These are phyloP conservation scores for Daktulosphaira vitifoliae DNA, from an alignment of 1,140 invertebrate genomes.

Conservation along the genomic window DNA sequence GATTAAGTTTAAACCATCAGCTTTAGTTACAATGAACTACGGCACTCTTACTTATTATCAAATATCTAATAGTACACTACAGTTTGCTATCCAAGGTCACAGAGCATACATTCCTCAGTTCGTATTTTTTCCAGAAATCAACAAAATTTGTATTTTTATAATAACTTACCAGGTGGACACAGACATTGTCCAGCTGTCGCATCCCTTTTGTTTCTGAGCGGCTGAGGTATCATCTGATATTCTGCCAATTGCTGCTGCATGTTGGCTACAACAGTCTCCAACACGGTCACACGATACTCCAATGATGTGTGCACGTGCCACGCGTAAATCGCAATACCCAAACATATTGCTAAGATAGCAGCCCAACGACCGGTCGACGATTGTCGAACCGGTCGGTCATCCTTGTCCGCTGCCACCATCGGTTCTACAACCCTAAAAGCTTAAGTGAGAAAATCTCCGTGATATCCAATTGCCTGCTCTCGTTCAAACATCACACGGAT, in stretches of 20 bases:
- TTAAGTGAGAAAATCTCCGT: conserved; percentile 20
- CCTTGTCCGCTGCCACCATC: neutral
- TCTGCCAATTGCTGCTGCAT: conserved; percentile 9
- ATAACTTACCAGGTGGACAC: conserved; percentile 25
- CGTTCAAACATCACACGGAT: conserved; percentile 9
- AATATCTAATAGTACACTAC: too few species aligned
- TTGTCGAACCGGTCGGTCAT: neutral
- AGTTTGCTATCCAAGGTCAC: too few species aligned
- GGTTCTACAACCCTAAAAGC: neutral
- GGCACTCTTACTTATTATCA: too few species aligned
- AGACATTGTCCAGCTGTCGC: conserved; percentile 19
- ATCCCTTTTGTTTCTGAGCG: conserved; percentile 19
- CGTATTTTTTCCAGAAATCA: too few species aligned
- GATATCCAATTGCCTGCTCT: conserved; percentile 3
- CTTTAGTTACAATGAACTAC: too few species aligned
- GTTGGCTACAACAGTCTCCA: conserved; percentile 1
- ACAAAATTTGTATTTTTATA: too few species aligned
- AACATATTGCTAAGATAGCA: neutral
- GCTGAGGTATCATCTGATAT: neutral
- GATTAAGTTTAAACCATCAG: too few species aligned
- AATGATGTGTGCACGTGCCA: neutral
- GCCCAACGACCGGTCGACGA: conserved; percentile 2
- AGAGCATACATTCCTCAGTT: too few species aligned
- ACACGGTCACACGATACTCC: conserved; percentile 5
- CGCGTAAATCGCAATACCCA: conserved; percentile 8